These are phyloP conservation scores for Tragelaphus strepsiceros DNA, from an alignment of 2,113 vertebrate genomes.

Conservation along the genomic window DNA sequence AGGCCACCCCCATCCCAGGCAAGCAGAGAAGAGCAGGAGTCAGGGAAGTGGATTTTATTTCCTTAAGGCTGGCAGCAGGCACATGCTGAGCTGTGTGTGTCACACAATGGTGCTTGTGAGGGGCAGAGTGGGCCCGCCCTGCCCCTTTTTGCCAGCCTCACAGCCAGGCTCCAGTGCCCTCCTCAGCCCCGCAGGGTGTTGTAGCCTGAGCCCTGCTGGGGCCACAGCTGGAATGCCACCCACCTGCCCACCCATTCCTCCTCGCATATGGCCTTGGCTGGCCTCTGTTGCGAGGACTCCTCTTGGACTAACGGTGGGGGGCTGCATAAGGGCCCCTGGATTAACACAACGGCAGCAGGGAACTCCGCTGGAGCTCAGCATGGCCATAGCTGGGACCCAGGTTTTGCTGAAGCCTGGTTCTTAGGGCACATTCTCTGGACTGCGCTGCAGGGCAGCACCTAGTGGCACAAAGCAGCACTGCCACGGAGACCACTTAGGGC, in stretches of 20 bases:
- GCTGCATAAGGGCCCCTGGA: neutral
- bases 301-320: fast-evolving
- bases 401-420: neutral
- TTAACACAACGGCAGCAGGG: neutral
- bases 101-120: fast-evolving
- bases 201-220: neutral
- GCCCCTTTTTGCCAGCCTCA: neutral
- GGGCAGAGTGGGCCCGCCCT: neutral
- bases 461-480: neutral
- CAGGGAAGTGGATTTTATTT: neutral
- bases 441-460: neutral
- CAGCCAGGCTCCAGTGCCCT: neutral
- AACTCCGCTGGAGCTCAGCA: neutral
- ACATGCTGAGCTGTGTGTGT: neutral
- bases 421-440: neutral
- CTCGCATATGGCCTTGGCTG: no score
- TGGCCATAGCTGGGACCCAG: neutral
- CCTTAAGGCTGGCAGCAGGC: neutral
- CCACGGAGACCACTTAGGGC: neutral
- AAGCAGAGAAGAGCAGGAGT: neutral
- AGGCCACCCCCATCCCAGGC: neutral
- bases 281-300: neutral
- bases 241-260: neutral
- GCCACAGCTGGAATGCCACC: neutral
- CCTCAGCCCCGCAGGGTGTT: neutral